Base-by-base conservation (phyloP, 2,113 vertebrate genomes). In the Passer montanus region DNA sequence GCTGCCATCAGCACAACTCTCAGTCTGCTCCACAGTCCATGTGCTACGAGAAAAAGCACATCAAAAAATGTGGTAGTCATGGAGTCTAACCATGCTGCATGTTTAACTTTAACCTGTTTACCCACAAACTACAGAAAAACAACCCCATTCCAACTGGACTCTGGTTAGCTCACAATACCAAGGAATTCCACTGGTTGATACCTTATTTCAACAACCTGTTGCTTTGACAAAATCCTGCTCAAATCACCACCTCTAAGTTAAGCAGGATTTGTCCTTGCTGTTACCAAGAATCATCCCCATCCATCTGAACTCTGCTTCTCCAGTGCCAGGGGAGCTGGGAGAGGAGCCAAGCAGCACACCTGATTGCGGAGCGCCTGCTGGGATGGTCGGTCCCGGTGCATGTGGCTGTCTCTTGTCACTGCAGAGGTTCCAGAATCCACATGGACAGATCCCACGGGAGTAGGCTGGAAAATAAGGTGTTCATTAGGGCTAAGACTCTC, bases 341-440 rank as follows among this genome's bases (percentile, higher is more conserved):
- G 62, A 33, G 20, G 70, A 70, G 55, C 56, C 15, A 46, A 52
- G 62, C 52, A 41, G 96, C 78, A 20, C 97, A 99, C 99, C 99
- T 99, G 99, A 95, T 99, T 99, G 96, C 99, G 98, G 39, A 99
- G 98, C 33, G 99, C 99, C 90, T 98, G 98, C 31, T 99, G 98
- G 1, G 99, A 99, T 19, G 99, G 98, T 27, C 99, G 98, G 52
- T 99, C 99, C 96, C 99, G 98, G 92, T 99, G 99, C 47, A 98
- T 37, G 78, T 99, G 99, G 97, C 98, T 99, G 86, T 99, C 99
- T 97, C 99, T 98, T 5, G 99, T 99, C 95, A 99, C 97, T 47
- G 98, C 98, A 15, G 99, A 99, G 1, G 99, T 98, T 93, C 98
- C 99, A 15, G 99, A 99, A 95, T 99, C 99, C 66, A 99, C 98